Evolutionary conservation across 2,113 vertebrate species (phyloP).

Genomic region (Columba livia): DNA sequence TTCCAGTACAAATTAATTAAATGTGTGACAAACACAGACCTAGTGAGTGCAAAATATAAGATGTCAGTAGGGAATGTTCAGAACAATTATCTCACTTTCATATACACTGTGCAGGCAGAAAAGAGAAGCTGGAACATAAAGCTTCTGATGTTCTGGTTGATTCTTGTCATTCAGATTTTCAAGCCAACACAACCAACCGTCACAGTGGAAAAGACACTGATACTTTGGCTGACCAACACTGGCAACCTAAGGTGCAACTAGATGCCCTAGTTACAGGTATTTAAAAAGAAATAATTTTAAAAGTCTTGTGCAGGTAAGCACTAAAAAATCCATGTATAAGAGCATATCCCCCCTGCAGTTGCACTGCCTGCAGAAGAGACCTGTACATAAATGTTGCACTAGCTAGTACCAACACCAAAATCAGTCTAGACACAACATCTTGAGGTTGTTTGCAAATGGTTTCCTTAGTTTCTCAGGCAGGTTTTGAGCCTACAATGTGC

Average conservation of each 20-base stretch:
- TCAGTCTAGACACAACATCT: neutral
- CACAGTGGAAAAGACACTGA: neutral
- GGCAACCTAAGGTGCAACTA: neutral
- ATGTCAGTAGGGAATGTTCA: neutral
- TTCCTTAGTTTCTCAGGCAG: neutral
- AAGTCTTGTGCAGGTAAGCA: neutral
- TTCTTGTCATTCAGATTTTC: neutral
- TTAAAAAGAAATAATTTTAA: neutral
- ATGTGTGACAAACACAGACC: neutral
- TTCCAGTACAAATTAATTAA: neutral
- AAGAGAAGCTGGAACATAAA: neutral
- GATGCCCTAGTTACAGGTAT: neutral
- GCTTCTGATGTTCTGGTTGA: neutral
- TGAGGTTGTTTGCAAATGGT: neutral
- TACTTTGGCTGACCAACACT: neutral
- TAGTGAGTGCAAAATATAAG: neutral
- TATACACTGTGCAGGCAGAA: too few relatives aligned
- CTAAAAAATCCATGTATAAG: neutral
- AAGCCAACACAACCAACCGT: fast-evolving
- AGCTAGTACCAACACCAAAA: neutral
- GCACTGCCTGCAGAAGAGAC: neutral
- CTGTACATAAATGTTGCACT: neutral
- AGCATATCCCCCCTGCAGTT: neutral
- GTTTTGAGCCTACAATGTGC: neutral
- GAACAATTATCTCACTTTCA: neutral